Percentiles rank a stretch among this genome's conserved stretches.
These are phyloP conservation scores for Steinernema khuongi DNA, from an alignment of 1,140 invertebrate genomes.

Conservation along the genomic window DNA sequence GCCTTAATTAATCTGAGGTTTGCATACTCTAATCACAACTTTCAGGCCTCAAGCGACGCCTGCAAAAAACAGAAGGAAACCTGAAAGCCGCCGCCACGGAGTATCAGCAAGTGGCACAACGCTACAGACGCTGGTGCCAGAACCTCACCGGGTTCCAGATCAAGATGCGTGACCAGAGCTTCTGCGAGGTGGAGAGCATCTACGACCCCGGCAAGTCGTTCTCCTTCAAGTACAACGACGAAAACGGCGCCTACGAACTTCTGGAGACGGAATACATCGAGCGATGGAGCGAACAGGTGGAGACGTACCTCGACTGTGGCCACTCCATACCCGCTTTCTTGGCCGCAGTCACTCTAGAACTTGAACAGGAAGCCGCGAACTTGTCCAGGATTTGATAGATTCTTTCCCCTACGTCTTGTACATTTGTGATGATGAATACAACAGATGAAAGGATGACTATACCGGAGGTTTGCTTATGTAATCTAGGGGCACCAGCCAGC, in stretches of 20 bases:
- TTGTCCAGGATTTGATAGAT: not conserved
- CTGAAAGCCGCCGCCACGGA: not conserved
- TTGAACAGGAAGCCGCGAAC: not conserved
- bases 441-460: too few species aligned
- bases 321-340: not conserved
- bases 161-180: not conserved
- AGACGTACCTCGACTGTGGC: not conserved
- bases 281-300: not conserved
- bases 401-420: too few species aligned
- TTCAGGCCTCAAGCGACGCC: not conserved
- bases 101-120: not conserved
- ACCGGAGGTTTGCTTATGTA: too few species aligned
- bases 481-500: too few species aligned
- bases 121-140: slow-evolving; percentile 4
- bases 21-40: not conserved
- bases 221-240: not conserved
- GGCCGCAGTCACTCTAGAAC: not conserved
- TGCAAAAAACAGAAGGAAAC: not conserved
- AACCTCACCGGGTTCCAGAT: not conserved
- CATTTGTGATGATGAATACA: too few species aligned
- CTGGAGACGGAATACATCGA: not conserved
- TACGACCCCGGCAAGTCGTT: slow-evolving; percentile 6
- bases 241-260: not conserved
- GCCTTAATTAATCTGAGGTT: not conserved
- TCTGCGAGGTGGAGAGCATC: not conserved